Conservation (phyloP, 2,113 vertebrate species). For the Cyrtonyx montezumae region DNA sequence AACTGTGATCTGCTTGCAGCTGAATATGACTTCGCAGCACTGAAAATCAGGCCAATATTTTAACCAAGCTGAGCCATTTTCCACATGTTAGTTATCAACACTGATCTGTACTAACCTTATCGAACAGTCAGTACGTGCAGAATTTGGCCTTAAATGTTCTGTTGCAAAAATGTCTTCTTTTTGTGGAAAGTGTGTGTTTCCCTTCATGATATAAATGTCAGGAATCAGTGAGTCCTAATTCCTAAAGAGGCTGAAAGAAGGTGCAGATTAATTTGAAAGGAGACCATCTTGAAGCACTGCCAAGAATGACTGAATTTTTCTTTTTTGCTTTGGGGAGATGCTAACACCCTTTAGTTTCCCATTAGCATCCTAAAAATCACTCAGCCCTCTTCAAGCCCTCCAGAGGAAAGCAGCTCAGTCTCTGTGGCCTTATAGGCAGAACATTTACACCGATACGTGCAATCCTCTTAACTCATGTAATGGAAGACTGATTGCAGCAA, state of each 20-base stretch:
- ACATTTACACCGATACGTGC: rapidly evolving
- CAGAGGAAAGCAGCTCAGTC: not conserved
- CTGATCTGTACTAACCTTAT: not conserved
- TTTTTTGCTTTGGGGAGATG: not conserved
- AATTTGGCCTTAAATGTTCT: not conserved
- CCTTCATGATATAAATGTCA: not conserved
- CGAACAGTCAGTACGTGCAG: not conserved
- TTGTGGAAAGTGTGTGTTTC: not conserved
- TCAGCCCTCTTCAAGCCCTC: not conserved
- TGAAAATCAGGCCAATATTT: not conserved
- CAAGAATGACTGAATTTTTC: not conserved
- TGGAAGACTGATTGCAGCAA: not conserved
- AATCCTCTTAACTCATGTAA: not conserved
- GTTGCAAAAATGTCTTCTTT: not conserved
- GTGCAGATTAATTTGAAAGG: not conserved
- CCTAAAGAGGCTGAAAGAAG: not conserved
- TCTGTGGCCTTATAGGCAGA: not conserved
- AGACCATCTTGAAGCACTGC: not conserved
- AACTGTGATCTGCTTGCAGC: not conserved
- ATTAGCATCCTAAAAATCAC: not conserved
- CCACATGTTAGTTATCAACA: not conserved
- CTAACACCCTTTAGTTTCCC: not conserved
- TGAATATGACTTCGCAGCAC: not conserved
- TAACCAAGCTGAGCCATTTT: not conserved
- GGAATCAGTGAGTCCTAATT: not conserved